These are phyloP conservation scores for Zele albiditarsus DNA, from an alignment of 2,888 invertebrate genomes.

Conservation along the genomic window DNA sequence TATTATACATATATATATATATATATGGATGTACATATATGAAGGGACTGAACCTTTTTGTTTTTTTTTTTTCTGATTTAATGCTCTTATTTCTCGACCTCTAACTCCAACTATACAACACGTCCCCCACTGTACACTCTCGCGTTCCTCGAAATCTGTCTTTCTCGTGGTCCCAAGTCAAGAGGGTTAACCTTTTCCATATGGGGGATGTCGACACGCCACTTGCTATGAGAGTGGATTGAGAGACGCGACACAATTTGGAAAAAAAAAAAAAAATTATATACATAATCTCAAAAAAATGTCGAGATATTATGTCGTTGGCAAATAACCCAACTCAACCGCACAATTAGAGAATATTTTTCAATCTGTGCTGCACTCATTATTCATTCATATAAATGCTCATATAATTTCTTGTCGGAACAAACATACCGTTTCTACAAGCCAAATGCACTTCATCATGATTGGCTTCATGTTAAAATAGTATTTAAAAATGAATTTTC, in stretches of 20 bases:
- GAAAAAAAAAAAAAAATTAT: constrained; percentile 3
- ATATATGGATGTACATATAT: not conserved
- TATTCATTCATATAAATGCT: too few relatives aligned
- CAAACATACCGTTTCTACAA: not conserved
- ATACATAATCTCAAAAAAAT: too few relatives aligned
- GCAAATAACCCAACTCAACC: too few relatives aligned
- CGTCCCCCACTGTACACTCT: constrained; percentile 34
- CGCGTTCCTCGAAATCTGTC: constrained; percentile 47
- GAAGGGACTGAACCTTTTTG: not conserved
- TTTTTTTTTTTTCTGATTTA: constrained; percentile 29
- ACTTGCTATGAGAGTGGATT: constrained; percentile 24
- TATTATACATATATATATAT: constrained; percentile 36
- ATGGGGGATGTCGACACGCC: constrained; percentile 43
- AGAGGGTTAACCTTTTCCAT: constrained; percentile 53
- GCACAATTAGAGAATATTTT: too few relatives aligned
- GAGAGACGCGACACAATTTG: not conserved
- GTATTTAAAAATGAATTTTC: too few relatives aligned
- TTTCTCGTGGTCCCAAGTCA: constrained; percentile 45
- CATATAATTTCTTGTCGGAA: too few relatives aligned
- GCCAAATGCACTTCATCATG: too few relatives aligned
- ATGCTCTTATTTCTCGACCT: constrained; percentile 28
- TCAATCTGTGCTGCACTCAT: too few relatives aligned
- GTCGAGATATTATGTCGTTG: too few relatives aligned
- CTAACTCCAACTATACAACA: constrained; percentile 8
- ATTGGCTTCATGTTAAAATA: too few relatives aligned